Evolutionary conservation across 2,797 vertebrate species (phyloP).

Genomic region (Tenualosa thibaudeaui): DNA sequence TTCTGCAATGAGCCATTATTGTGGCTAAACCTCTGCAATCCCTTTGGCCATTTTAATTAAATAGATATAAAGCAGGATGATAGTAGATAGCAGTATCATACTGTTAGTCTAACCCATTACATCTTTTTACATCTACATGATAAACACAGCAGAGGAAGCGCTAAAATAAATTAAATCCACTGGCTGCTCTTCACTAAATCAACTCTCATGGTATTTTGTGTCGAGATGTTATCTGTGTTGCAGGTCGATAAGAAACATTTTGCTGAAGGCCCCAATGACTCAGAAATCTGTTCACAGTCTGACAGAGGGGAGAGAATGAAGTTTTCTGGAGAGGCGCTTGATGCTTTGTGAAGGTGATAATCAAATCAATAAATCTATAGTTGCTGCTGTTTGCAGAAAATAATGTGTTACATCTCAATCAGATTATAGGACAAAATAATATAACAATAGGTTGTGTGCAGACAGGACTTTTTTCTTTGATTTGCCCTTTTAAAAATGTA

Average conservation of each 20-base stretch:
- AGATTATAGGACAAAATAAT: constrained; percentile 17
- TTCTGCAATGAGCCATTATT: no score
- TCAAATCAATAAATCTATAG: constrained; percentile 25
- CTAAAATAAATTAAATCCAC: background rate
- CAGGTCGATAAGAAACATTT: constrained; percentile 15
- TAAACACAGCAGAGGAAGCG: background rate
- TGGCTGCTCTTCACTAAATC: background rate
- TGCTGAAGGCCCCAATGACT: background rate
- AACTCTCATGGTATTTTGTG: background rate
- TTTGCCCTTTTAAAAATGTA: background rate
- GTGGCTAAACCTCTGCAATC: background rate
- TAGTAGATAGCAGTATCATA: background rate
- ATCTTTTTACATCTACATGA: background rate
- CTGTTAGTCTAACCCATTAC: background rate
- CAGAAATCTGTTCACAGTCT: background rate
- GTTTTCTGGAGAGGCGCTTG: background rate
- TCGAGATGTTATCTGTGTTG: background rate
- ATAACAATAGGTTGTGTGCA: constrained; percentile 20
- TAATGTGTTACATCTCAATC: background rate
- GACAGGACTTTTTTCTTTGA: constrained; percentile 10
- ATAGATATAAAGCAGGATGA: background rate
- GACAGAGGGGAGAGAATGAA: background rate
- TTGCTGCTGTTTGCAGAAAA: background rate
- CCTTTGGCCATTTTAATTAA: background rate
- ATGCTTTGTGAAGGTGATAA: background rate